These are phyloP conservation scores for Meloidogyne chitwoodi DNA, from an alignment of 1,140 invertebrate genomes.

Conservation along the genomic window DNA sequence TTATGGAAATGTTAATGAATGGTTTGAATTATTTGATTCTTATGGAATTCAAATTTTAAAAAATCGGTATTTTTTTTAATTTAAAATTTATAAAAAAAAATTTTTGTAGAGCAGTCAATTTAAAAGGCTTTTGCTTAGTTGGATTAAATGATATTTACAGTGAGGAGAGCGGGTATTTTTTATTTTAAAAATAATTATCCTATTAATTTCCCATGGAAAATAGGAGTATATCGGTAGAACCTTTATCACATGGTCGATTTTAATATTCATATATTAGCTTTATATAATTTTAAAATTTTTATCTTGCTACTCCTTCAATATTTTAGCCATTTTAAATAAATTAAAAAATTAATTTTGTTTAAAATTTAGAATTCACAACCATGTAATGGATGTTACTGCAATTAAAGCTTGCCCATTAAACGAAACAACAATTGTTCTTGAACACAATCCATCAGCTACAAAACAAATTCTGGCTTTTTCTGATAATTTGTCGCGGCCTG, in stretches of 20 bases:
- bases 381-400: conserved; percentile 34
- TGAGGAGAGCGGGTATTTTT: conserved; percentile 35
- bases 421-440: conserved; percentile 41
- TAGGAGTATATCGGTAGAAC: too few species aligned
- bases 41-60: conserved; percentile 41
- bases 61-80: conserved; percentile 36
- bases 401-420: conserved; percentile 21
- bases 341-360: too few species aligned
- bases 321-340: too few species aligned
- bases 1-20: conserved; percentile 43
- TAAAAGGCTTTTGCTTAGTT: conserved; percentile 36
- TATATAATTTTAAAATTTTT: too few species aligned
- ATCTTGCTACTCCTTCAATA: too few species aligned
- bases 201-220: too few species aligned
- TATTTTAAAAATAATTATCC: too few species aligned
- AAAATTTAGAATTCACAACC: conserved; percentile 37
- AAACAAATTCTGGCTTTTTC: conserved; percentile 33
- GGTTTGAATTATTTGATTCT: conserved; percentile 35
- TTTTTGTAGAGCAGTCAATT: conserved; percentile 28
- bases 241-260: too few species aligned
- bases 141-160: conserved; percentile 44
- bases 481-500: neutral
- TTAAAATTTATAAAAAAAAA: neutral
- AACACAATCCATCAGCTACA: conserved; percentile 40
- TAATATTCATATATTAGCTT: too few species aligned